Base-by-base conservation (phyloP, 2,888 invertebrate species). In the Heliconius hortense region DNA sequence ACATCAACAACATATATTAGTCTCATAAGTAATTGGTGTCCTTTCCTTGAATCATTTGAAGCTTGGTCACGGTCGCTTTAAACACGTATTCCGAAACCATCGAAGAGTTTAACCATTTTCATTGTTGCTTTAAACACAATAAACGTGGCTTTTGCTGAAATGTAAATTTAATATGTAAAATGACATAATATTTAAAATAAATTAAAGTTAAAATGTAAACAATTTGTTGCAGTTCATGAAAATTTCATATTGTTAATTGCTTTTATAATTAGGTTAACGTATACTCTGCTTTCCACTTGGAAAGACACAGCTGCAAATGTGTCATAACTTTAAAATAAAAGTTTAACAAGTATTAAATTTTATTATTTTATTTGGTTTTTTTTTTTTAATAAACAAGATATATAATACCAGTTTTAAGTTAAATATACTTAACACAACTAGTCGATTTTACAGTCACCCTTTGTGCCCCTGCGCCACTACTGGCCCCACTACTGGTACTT, bases 41-140 rank as follows among this genome's bases (percentile, higher is more conserved):
- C 75, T 78, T 72, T 75, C 77, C 75, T 78, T 78, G 75, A 75
- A 73, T 72, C 64, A 64, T 43, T 60, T 62, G 43, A 71, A 35
- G 72, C 48, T 59, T 68, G 77, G 75, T 77, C 75, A 77, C 67
- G 77, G 78, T 60, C 77, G 31, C 67, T 56, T 67, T 60, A 59
- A 72, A 62, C 76, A 76, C 74, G 78, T 53, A 56, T 64, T 72
- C 35, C 48, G 28, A 77, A 70, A 77, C 62, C 70, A 31, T 68
- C n/a, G 56, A 62, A 74, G 71, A 43, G 39, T 31, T 60, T 26
- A 39, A 60, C 24, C 60, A 71, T 71, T 28, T 69, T 53, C 69
- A 69, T 69, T 69, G 31, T 56, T 71, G 35, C 15, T 39, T 60
- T 13, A 24, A 60, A 39, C 43, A 71, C 7, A 62, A 60, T 71